Evolutionary conservation across 2,113 vertebrate species (phyloP), one percentile per base, ranked within the genome.

Genomic region (Callipepla californica): DNA sequence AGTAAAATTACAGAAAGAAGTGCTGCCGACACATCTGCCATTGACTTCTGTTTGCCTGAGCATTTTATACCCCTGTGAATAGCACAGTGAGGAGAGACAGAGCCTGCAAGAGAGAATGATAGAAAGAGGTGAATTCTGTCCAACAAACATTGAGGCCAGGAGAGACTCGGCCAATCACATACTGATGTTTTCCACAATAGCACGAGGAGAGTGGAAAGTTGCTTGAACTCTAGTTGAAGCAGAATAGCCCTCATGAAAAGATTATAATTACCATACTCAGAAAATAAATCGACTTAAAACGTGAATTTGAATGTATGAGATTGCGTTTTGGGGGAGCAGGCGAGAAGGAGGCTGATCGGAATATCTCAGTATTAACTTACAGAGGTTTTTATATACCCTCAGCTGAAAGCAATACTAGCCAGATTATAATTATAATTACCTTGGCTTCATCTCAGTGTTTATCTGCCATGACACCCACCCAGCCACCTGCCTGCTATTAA

Each of bases 401-500:
- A 73, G 91, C 75, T 82, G 85, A 87, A 55, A 84, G 81, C 50
- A 65, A 84, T 80, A 79, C 93, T 59, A 91, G 91, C 94, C 93
- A 93, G 96, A 93, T 91, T 93, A 85, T 83, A 87, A 87, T 80
- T 80, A 93, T 85, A 88, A 92, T 96, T 93, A 91, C 93, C 65
- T 72, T 95, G 96, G 87, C 91, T 95, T 82, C 70, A 74, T 80
- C 86, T 91, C 95, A 82, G 20, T 79, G 85, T 95, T 96, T 95
- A 89, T 94, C 80, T 96, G 91, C 92, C 95, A 94, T 88, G 96
- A 95, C 74, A 87, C 78, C 80, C 87, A 94, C 96, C 94, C 87
- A 94, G 92, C 90, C 93, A 93, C 91, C 93, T 95, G 93, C 93
- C 93, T 93, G 92, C 90, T 96, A 93, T 94, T 89, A 95, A 95